phyloP scores from a whole-genome alignment of 2,797 vertebrate species.

The Yasuhikotakia modesta region DNA sequence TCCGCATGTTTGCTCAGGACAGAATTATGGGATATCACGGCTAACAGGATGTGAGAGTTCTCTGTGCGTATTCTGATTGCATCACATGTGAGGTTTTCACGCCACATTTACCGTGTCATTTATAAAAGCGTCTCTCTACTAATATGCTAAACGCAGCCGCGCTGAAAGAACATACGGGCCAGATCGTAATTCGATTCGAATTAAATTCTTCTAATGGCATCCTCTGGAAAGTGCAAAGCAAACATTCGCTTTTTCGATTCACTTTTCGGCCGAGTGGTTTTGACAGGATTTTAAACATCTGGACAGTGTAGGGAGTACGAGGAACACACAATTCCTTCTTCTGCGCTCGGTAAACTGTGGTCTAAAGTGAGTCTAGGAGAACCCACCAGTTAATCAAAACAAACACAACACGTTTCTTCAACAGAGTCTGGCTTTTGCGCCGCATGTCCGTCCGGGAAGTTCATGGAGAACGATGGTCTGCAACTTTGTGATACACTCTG shows the following conservation, averaged over 20 bases:
- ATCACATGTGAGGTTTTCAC: constrained; percentile 37
- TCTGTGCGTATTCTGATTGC: constrained; percentile 31
- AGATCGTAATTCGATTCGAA: constrained; percentile 47
- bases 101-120: constrained; percentile 37
- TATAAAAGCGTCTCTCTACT: constrained; percentile 38
- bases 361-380: constrained; percentile 3
- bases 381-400: constrained; percentile 24
- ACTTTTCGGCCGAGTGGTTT: constrained; percentile 46
- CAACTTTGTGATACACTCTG: neutral
- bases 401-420: constrained; percentile 18
- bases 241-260: constrained; percentile 23
- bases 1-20: constrained; percentile 24
- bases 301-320: constrained; percentile 39
- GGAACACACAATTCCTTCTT: constrained; percentile 27
- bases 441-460: neutral
- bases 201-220: constrained; percentile 42
- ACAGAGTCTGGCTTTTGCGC: constrained; percentile 9
- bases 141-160: constrained; percentile 47
- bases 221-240: constrained; percentile 41
- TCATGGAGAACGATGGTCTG: neutral
- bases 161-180: constrained; percentile 31
- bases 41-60: constrained; percentile 25
- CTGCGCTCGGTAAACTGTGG: constrained; percentile 5
- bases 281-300: constrained; percentile 54
- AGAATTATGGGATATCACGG: neutral